Conservation (phyloP, 1,140 invertebrate genomes). For the Microplitis demolitor region DNA sequence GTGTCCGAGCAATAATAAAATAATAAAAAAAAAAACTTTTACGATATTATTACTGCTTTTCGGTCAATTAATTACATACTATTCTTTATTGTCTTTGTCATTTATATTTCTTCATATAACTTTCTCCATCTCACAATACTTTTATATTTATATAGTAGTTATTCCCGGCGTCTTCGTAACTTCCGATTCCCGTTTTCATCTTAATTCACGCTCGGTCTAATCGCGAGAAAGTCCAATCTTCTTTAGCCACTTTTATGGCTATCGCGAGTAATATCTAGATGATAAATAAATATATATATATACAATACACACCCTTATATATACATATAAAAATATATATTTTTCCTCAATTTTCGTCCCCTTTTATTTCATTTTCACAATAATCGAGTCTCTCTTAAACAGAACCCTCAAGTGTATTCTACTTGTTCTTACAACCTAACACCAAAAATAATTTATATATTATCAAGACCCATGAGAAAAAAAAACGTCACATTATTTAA, state of each 20-base stretch:
- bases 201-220: slow-evolving; percentile 53
- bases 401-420: neutral
- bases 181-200: slow-evolving; percentile 53
- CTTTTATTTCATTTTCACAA: neutral
- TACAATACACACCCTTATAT: neutral
- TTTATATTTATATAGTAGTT: neutral
- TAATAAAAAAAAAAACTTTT: neutral
- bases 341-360: neutral
- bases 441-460: no score
- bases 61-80: slow-evolving; percentile 25
- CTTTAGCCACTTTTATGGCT: slow-evolving; percentile 51
- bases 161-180: slow-evolving; percentile 35
- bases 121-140: neutral
- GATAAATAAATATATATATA: neutral
- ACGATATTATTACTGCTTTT: neutral
- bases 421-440: no score
- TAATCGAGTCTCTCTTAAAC: slow-evolving; percentile 10
- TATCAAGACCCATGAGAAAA: no score
- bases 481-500: no score
- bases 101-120: neutral
- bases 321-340: neutral
- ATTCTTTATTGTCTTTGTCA: slow-evolving; percentile 11
- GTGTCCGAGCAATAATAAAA: no score
- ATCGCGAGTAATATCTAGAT: slow-evolving; percentile 30
- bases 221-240: slow-evolving; percentile 50